Evolutionary conservation across 2,888 invertebrate species (phyloP), one percentile per base, ranked within the genome.

Genomic region (Cephalotes varians): DNA sequence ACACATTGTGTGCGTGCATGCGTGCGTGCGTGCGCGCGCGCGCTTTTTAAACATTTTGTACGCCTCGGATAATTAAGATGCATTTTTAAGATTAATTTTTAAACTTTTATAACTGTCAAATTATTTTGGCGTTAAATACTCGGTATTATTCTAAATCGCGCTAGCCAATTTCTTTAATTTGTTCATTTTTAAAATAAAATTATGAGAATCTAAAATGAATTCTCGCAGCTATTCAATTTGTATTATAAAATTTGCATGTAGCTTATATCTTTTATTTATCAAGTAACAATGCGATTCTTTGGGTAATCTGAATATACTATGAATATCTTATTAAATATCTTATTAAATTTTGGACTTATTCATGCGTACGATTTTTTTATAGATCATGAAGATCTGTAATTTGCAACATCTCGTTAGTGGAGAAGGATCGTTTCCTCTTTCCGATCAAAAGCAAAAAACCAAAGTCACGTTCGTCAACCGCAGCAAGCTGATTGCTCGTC

Each of bases 391-490:
- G 47, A 65, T 79, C 64, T 60, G 81, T 73, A 83, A 72, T 79
- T 67, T 81, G 81, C 73, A 83, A 85, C 83, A 74, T 85, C 90
- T 90, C 89, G 89, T 92, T 91, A 90, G 80, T 86, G 84, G 60
- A 88, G 85, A 84, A 83, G 83, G 85, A 80, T 88, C 88, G 87
- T 87, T 89, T 86, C 74, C 85, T 60, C 83, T 76, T 88, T 84
- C 64, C 84, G 65, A 71, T 79, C 49, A 73, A 81, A 81, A 82
- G 83, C 65, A 82, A 84, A 82, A 91, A 91, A 91, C 90, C 91
- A 89, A 88, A 92, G 92, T 91, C 92, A 91, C 92, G 91, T 91
- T 91, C 91, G 89, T 90, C 91, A 91, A 91, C 92, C 91, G 89
- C 91, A 90, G 88, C 86, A 77, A 85, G 84, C 88, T 79, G 90